Conservation (phyloP, 1,140 invertebrate genomes). For the Samia ricini region DNA sequence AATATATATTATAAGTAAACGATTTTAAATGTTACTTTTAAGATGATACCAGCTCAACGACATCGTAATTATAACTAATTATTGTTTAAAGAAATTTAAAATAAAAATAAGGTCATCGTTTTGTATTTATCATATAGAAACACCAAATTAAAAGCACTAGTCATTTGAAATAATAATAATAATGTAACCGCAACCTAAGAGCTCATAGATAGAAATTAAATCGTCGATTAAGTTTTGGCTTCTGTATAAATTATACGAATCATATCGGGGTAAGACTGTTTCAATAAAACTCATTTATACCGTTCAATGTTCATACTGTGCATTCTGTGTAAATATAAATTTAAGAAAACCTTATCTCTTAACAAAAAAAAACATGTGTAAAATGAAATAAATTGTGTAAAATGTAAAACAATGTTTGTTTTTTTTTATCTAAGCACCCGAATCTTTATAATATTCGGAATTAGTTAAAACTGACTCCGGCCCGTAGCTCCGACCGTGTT, state of each 20-base stretch:
- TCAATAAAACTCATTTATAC: slow-evolving; percentile 26
- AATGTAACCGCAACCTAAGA: not conserved
- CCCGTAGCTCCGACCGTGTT: too few relatives aligned
- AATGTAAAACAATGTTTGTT: slow-evolving; percentile 36
- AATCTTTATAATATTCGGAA: too few relatives aligned
- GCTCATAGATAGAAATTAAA: slow-evolving; percentile 13
- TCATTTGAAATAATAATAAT: slow-evolving; percentile 32
- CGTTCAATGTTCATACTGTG: slow-evolving; percentile 52
- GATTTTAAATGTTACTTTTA: slow-evolving; percentile 62
- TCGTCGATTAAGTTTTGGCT: slow-evolving; percentile 31
- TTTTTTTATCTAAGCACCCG: slow-evolving; percentile 1
- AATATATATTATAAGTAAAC: not conserved
- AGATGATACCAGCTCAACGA: slow-evolving; percentile 70
- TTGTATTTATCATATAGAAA: slow-evolving; percentile 26
- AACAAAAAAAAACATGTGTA: slow-evolving; percentile 73
- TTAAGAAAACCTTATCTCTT: slow-evolving; percentile 66
- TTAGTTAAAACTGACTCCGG: too few relatives aligned
- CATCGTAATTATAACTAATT: slow-evolving; percentile 53
- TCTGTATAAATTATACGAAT: slow-evolving; percentile 47
- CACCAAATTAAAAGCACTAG: slow-evolving; percentile 41
- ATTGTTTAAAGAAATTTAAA: slow-evolving; percentile 54
- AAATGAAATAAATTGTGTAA: slow-evolving; percentile 75
- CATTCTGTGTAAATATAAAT: slow-evolving; percentile 71
- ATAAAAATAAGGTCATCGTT: slow-evolving; percentile 48
- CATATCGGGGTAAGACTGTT: slow-evolving; percentile 47